Base-by-base conservation (phyloP, 2,797 vertebrate genomes). In the Sebastes kiyomatsui region DNA sequence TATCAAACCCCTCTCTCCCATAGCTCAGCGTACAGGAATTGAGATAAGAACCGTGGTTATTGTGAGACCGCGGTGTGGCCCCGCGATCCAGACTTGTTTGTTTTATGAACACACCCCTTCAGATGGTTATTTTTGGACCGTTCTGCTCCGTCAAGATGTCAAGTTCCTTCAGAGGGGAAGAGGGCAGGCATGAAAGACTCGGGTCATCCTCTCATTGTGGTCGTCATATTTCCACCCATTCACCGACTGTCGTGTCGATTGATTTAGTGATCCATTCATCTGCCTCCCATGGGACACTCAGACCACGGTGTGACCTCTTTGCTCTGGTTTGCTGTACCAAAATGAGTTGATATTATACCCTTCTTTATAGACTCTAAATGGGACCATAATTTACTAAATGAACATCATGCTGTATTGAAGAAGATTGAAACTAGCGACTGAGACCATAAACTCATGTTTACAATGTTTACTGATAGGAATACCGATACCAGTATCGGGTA, bases 131-230 rank as follows among this genome's bases (percentile, higher is more conserved):
- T 88, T 83, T 78, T 74, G 79, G 67, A 42, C 28, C 4, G 8
- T 49, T 77, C 60, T 8, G 1, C 54, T 65, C 23, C 6, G 30
- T 78, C 77, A 42, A 76, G 18, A 58, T 55, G 4, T 42, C 5
- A 23, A 27, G 62, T 42, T 71, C 28, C 28, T 28, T 70, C 9
- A 3, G 67, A 73, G 69, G 18, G 55, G 67, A 61, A 72, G 33
- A 18, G 79, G 71, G 35, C 75, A 62, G 70, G 62, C 67, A 20
- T 58, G 16, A 87, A 79, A 73, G 69, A 64, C 25, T 32, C 35
- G 3, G 76, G 30, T 78, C 86, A 83, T 87, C 86, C 83, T 85
- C 75, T 85, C 70, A 88, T 88, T 89, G 88, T 90, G 58, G 14
- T 13, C 0, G 5, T 59, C 32, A 33, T 59, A 49, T 82, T 85